Conservation (phyloP, 92 coral and sea anemone species). For the Scolanthus callimorphus region DNA sequence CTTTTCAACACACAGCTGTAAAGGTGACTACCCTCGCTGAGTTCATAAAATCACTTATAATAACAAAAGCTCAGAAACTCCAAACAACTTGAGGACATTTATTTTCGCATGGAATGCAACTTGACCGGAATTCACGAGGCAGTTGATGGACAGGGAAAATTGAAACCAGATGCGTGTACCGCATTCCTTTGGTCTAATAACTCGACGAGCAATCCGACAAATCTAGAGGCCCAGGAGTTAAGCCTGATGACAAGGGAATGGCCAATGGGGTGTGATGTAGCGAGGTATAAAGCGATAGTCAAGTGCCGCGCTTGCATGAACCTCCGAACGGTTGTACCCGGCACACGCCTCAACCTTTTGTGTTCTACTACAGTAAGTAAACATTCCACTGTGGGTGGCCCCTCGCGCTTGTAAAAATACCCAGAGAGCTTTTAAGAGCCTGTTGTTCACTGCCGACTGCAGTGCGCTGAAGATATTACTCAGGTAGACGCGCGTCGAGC, state of each 20-base stretch:
- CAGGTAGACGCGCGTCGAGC: constrained; percentile 7
- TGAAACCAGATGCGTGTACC: constrained; percentile 70
- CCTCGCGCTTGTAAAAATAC: constrained; percentile 1
- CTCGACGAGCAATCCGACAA: constrained; percentile 51
- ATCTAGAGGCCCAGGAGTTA: constrained; percentile 26
- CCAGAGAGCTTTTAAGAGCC: constrained; percentile 18
- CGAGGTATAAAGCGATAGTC: constrained; percentile 15
- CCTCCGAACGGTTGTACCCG: constrained; percentile 3
- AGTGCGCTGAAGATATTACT: background rate
- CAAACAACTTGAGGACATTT: constrained; percentile 87
- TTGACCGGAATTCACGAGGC: constrained; percentile 66
- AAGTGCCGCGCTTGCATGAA: constrained; percentile 1
- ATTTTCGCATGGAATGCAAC: constrained; percentile 88
- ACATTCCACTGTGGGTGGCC: constrained; percentile 68
- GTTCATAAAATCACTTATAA: constrained; percentile 82
- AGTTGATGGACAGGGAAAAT: constrained; percentile 76
- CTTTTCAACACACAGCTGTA: constrained; percentile 7
- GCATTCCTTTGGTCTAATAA: constrained; percentile 64
- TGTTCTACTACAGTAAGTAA: constrained; percentile 25
- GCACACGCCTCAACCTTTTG: constrained; percentile 15
- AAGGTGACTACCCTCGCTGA: constrained; percentile 33
- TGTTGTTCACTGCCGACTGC: background rate
- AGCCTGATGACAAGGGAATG: background rate
- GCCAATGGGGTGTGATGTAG: constrained; percentile 18
- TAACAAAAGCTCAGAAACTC: constrained; percentile 79